Base-by-base conservation (phyloP, 1,140 invertebrate species). In the Drosophila sulfurigaster region DNA sequence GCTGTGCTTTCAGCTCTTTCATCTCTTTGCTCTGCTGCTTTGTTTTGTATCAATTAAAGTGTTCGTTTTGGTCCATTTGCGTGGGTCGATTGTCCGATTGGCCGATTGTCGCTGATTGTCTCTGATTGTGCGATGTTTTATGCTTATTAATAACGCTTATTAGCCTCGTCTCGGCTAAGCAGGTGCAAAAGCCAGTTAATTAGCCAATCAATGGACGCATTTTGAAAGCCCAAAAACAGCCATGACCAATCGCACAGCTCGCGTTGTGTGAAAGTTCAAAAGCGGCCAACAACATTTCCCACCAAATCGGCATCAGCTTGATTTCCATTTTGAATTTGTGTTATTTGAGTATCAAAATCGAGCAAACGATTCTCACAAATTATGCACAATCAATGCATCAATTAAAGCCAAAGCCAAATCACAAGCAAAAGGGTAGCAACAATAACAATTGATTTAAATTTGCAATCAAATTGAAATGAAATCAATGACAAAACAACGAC, bases 391-490 rank as follows among this genome's bases (percentile, higher is more conserved):
- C 82, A 86, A 82, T 88, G 79, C 67, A 73, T 78, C 82, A 76
- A 65, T 76, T 71, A 72, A 72, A 71, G 67, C 64, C 68, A 81
- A 30, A 60, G 46, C 56, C 35, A 48, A 48, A 58, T 30, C 11
- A 65, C 56, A 58, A 56, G 16, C 49, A 68, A 64, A 82, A 66
- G 69, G 83, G 80, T 76, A 76, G 48, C 74, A 64, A 65, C 38
- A 52, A 62, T 73, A 67, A 79, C 86, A 88, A 88, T 88, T 88
- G 85, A 88, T 88, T 88, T 88, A 81, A 88, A 88, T 88, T 88
- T 88, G 85, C 85, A 89, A 89, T 89, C 85, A 71, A 89, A 89
- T 86, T 70, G 81, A 89, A 90, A 89, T 90, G 85, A 89, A 89
- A 89, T 90, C 86, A 90, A 75, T 86, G 81, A 90, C 85, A 86